Evolutionary conservation across 2,797 vertebrate genomes (phyloP).

Genomic region (Adrianichthys oophorus): DNA sequence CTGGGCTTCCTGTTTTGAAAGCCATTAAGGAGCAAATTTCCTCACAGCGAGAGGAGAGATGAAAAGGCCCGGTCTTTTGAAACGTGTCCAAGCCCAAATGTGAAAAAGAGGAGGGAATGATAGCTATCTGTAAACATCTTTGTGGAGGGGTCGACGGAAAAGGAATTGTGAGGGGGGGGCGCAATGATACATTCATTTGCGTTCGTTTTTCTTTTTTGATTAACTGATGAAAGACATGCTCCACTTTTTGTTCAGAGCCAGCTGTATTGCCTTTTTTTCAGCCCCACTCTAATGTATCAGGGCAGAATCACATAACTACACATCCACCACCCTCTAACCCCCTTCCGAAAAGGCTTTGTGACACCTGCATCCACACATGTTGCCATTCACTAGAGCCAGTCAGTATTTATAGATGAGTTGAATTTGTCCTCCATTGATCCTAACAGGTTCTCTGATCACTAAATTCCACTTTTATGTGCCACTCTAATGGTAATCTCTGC

Average conservation of each 20-base stretch:
- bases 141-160: conserved; percentile 80
- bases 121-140: conserved; percentile 85
- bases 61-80: conserved; percentile 81
- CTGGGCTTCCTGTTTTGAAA: conserved; percentile 85
- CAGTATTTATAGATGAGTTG: conserved; percentile 69
- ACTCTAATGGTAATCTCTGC: conserved; percentile 31
- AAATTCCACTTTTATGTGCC: conserved; percentile 44
- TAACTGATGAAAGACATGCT: conserved; percentile 78
- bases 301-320: conserved; percentile 72
- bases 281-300: conserved; percentile 67
- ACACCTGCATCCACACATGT: conserved; percentile 82
- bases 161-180: conserved; percentile 74
- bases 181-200: conserved; percentile 79
- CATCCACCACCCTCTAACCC: conserved; percentile 52
- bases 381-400: conserved; percentile 67
- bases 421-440: conserved; percentile 63
- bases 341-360: conserved; percentile 79
- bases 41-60: conserved; percentile 78
- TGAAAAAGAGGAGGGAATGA: conserved; percentile 77
- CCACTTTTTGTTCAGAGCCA: conserved; percentile 81
- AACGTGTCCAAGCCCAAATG: conserved; percentile 83
- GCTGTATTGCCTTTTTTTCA: conserved; percentile 84
- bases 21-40: conserved; percentile 85
- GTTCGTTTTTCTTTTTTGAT: conserved; percentile 62
- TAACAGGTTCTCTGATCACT: conserved; percentile 58